Evolutionary conservation across 2,113 vertebrate genomes (phyloP).

Genomic region (Penelope pileata): DNA sequence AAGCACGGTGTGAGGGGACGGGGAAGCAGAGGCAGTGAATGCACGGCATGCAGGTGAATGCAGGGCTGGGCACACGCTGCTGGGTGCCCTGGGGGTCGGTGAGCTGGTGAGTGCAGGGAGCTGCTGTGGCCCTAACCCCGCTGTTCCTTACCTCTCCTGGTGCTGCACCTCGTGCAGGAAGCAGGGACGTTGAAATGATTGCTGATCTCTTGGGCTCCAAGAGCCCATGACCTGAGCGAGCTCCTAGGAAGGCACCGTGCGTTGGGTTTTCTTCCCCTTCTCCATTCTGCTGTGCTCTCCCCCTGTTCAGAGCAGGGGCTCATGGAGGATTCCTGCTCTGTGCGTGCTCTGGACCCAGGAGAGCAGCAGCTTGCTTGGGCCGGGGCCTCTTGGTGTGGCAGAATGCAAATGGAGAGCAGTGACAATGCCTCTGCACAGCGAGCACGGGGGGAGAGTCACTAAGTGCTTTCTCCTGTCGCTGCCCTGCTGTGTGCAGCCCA

Average conservation of each 20-base stretch:
- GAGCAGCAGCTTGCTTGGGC: not conserved
- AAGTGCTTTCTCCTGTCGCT: not conserved
- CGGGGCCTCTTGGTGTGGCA: not conserved
- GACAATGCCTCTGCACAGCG: rapidly evolving
- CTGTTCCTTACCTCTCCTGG: not conserved
- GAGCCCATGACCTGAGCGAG: rapidly evolving
- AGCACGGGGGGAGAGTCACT: rapidly evolving
- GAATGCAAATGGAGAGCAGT: not conserved
- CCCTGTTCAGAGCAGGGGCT: not conserved
- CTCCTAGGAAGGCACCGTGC: not conserved
- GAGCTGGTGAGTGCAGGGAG: not conserved
- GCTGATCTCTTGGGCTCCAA: not conserved
- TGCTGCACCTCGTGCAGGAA: rapidly evolving
- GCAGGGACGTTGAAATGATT: not conserved
- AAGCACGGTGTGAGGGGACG: not conserved
- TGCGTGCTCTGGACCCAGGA: not conserved
- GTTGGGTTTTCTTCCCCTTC: not conserved
- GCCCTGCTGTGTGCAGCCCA: not conserved
- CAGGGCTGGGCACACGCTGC: rapidly evolving
- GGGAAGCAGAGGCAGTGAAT: not conserved
- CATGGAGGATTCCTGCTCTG: not conserved
- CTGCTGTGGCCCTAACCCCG: not conserved
- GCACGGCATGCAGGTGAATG: not conserved
- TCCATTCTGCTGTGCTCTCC: not conserved
- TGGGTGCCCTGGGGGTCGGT: not conserved